Percentiles rank a stretch among this genome's conserved stretches.
Evolutionary conservation across 2,888 invertebrate species (phyloP).

Genomic region (Stenodema calcarata): DNA sequence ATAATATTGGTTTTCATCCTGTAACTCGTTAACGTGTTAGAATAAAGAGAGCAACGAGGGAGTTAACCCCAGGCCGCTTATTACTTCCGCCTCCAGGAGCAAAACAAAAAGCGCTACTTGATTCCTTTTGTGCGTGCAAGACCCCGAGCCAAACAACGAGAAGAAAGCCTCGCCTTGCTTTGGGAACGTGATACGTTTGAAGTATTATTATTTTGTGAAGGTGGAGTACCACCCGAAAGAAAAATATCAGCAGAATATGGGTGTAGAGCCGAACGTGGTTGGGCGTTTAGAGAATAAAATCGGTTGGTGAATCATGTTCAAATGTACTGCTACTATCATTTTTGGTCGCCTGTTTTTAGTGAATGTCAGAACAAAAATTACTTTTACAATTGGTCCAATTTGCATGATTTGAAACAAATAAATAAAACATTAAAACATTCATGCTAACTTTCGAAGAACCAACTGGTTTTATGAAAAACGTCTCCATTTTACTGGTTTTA

Average conservation of each 20-base stretch:
- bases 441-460: too few relatives aligned
- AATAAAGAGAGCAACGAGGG: background rate
- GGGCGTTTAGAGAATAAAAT: background rate
- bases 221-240: background rate
- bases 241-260: background rate
- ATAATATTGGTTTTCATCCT: background rate
- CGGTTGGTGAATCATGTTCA: background rate
- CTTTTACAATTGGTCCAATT: too few relatives aligned
- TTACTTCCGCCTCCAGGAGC: background rate
- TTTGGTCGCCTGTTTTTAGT: too few relatives aligned
- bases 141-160: background rate
- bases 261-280: background rate
- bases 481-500: too few relatives aligned
- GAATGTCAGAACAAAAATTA: too few relatives aligned
- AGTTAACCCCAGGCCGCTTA: background rate
- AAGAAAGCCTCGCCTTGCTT: background rate
- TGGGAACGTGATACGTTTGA: background rate
- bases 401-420: too few relatives aligned
- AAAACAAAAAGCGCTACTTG: background rate
- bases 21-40: background rate
- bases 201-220: background rate
- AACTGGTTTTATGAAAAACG: too few relatives aligned
- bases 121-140: background rate
- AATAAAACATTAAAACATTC: too few relatives aligned
- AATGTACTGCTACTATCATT: too few relatives aligned